Evolutionary conservation across 2,797 vertebrate genomes (phyloP), one percentile per base, ranked within the genome.

Genomic region (Craterocephalus amniculus): DNA sequence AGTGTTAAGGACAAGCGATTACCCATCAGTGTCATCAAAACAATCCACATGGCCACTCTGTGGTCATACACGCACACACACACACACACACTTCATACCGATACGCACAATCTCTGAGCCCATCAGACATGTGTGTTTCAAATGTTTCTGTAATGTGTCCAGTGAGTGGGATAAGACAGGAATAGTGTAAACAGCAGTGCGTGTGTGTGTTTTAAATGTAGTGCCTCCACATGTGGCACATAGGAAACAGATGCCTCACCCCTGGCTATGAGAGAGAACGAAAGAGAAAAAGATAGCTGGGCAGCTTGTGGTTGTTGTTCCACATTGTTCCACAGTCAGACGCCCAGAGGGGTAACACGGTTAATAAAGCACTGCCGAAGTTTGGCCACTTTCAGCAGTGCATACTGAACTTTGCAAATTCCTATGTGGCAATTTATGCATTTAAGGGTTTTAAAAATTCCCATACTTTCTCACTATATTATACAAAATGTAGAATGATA

Each of bases 181-280:
- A 76, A 64, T n/a, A 59, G 65, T 79, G 79, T 87, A 83, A 88
- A 86, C 76, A 88, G 58, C 16, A 52, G 67, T 26, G 61, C 65
- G 62, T 74, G 78, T 70, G 72, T 59, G 75, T 65, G 70, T 74
- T 24, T 48, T 69, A 63, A 78, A 73, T 55, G 70, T 34, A 81
- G 56, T 66, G 81, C 54, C 63, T 80, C 63, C 82, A 70, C 80
- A 83, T 84, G 83, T 70, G 58, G 62, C 68, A 58, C 80, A 81
- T 65, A 89, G 91, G 91, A 92, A 93, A 89, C 89, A 90, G 86
- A 89, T 90, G 88, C 83, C 73, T 87, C 74, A 78, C 74, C 74
- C 72, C 73, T 36, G 76, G 81, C 80, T 72, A 68, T 73, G 60
- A 65, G 65, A 43, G 36, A n/a, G 36, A 69, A 51, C 36, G 57